Evolutionary conservation across 1,140 invertebrate genomes (phyloP).

Genomic region (Proales similis): DNA sequence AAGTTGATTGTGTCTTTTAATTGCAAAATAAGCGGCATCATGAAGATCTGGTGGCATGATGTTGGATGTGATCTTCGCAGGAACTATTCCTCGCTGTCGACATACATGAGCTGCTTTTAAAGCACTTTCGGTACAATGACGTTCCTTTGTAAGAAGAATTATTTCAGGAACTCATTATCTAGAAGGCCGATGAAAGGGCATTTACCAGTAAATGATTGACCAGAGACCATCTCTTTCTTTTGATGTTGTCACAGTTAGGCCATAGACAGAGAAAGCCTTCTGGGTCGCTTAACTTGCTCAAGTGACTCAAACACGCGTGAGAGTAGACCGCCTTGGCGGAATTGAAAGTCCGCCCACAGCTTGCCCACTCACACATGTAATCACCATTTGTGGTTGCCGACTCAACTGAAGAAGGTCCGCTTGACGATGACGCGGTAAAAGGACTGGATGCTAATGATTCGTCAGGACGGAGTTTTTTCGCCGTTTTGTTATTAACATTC

Average conservation of each 20-base stretch:
- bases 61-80: constrained; percentile 35
- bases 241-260: constrained; percentile 50
- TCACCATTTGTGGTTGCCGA: not conserved
- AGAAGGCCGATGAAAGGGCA: not conserved
- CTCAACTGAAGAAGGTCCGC: too few species aligned
- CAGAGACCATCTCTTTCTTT: constrained; percentile 49
- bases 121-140: constrained; percentile 46
- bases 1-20: constrained; percentile 43
- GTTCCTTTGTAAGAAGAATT: constrained; percentile 43
- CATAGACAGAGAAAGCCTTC: constrained; percentile 47
- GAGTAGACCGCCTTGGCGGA: constrained; percentile 44
- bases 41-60: constrained; percentile 40
- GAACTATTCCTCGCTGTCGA: constrained; percentile 41
- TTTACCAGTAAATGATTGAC: constrained; percentile 50
- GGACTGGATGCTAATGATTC: too few species aligned
- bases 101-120: constrained; percentile 42
- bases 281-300: constrained; percentile 38
- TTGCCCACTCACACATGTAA: constrained; percentile 50
- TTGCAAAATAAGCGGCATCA: constrained; percentile 51
- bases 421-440: too few species aligned
- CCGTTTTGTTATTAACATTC: too few species aligned
- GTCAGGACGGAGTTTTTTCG: too few species aligned
- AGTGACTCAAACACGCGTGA: constrained; percentile 45
- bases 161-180: not conserved
- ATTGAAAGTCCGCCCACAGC: constrained; percentile 48